Conservation (phyloP, 1,140 invertebrate species). For the Drosophila azteca region DNA sequence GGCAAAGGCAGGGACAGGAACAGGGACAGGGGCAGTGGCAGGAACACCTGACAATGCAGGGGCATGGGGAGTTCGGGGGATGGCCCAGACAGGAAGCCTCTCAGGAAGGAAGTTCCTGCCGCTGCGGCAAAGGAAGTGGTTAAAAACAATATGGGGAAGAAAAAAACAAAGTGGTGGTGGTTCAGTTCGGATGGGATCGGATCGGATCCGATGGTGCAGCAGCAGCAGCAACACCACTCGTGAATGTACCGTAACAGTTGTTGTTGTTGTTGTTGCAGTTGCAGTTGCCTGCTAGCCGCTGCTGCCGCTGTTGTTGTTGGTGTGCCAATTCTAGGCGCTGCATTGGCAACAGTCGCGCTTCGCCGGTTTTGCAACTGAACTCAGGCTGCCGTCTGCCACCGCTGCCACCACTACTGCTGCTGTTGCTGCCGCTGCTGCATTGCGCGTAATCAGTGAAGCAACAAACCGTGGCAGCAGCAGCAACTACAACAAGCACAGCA, state of each 20-base stretch:
- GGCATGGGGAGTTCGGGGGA: slow-evolving; percentile 29
- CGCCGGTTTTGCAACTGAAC: slow-evolving; percentile 76
- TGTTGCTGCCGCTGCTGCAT: slow-evolving; percentile 65
- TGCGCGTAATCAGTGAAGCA: slow-evolving; percentile 82
- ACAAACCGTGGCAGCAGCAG: slow-evolving; percentile 74
- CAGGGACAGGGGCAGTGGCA: slow-evolving; percentile 3
- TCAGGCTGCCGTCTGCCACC: slow-evolving; percentile 10
- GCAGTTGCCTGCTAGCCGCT: background rate
- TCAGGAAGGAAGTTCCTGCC: slow-evolving; percentile 53
- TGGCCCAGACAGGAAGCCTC: slow-evolving; percentile 50
- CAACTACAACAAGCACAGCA: slow-evolving; percentile 44
- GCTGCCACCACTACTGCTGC: slow-evolving; percentile 34
- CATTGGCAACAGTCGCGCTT: slow-evolving; percentile 81
- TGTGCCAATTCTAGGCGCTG: slow-evolving; percentile 81
- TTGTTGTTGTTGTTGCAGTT: slow-evolving; percentile 20
- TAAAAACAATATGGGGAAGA: slow-evolving; percentile 59
- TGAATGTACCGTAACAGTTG: slow-evolving; percentile 73
- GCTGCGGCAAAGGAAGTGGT: slow-evolving; percentile 74
- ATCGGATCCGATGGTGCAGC: background rate
- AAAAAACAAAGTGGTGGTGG: slow-evolving; percentile 30
- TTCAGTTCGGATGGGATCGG: slow-evolving; percentile 25
- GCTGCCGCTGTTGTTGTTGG: slow-evolving; percentile 46
- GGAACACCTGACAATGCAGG: slow-evolving; percentile 50
- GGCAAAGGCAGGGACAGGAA: slow-evolving; percentile 7
- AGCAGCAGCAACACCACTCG: slow-evolving; percentile 38